phyloP scores from a whole-genome alignment of 2,797 vertebrate species.

The Setipinna tenuifilis region DNA sequence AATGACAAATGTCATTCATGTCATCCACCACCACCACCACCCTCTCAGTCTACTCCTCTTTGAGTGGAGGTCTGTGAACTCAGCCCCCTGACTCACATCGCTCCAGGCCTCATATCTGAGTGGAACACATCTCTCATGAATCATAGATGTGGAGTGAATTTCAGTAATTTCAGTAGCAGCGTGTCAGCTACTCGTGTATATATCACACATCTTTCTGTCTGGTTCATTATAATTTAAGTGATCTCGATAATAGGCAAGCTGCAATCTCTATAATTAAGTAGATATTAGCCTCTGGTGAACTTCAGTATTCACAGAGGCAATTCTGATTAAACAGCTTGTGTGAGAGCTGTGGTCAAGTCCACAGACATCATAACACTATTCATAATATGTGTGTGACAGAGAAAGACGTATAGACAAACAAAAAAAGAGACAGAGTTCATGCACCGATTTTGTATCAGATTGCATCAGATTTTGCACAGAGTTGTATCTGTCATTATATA shows the following conservation, averaged over 20 bases:
- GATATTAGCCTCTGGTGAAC: constrained; percentile 14
- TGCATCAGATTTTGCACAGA: too few relatives aligned
- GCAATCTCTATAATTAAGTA: constrained; percentile 1
- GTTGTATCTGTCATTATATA: too few relatives aligned
- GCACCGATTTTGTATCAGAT: too few relatives aligned
- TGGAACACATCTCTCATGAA: constrained; percentile 9
- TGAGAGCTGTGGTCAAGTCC: neutral
- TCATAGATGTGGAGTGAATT: neutral
- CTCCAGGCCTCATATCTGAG: constrained; percentile 4
- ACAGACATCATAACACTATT: neutral
- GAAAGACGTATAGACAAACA: neutral
- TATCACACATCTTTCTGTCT: constrained; percentile 3
- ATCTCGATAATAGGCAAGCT: constrained; percentile 3
- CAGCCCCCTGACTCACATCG: neutral
- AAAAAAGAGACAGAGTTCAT: too few relatives aligned
- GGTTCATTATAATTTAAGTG: neutral
- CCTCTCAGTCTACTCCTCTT: neutral
- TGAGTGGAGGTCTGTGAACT: neutral
- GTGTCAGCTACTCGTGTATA: neutral
- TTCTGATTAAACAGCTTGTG: neutral
- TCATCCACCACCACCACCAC: too few relatives aligned
- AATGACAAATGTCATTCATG: neutral
- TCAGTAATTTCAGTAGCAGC: neutral
- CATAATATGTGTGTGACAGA: neutral
- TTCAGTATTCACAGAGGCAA: neutral